Evolutionary conservation across 1,140 invertebrate species (phyloP), one percentile per base, ranked within the genome.

Genomic region (Mycetomoellerius zeteki): DNA sequence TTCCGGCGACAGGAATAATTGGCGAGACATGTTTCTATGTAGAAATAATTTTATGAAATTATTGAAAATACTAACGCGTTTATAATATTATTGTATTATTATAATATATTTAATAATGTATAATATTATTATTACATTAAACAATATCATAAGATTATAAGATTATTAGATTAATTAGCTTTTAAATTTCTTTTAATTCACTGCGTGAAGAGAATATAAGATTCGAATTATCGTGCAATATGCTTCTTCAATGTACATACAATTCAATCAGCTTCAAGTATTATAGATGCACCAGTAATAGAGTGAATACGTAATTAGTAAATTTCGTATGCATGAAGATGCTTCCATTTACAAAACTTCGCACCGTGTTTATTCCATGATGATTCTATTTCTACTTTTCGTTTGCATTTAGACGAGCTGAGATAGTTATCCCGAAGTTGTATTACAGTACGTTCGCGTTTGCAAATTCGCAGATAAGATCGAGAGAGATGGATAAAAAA

Each of bases 391-490:
- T 60, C 69, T 27, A 52, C 47, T 19, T 82, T 82, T 72, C 24
- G 33, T 73, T 58, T 82, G 52, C 52, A 16, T 33, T 47, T 12
- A 33, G 56, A 72, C 47, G 37, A 2, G 47, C 24, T 75, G 71
- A 82, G 67, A 60, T 33, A 47, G 33, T 81, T 71, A 71, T 81
- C 21, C 47, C 27, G 14, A 84, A 84, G 80, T 84, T 84, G 75
- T 60, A 75, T 84, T 60, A 60, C 67, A 43, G 52, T 27, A 14
- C 67, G 27, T n/a, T 60, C 19, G 16, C 12, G 16, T 56, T 81
- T 56, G 24, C 30, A 60, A 58, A 33, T 37, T 73, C 14, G 19
- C 52, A 27, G 24, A 60, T 24, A 58, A 52, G 14, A 73, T 72
- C 54, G 24, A 43, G 21, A 47, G 19, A 47, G 19, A 58, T 3